Percentiles rank a stretch among this genome's conserved stretches.
These are phyloP conservation scores for Naso thynnoides DNA, from an alignment of 2,797 vertebrate species.

Conservation along the genomic window DNA sequence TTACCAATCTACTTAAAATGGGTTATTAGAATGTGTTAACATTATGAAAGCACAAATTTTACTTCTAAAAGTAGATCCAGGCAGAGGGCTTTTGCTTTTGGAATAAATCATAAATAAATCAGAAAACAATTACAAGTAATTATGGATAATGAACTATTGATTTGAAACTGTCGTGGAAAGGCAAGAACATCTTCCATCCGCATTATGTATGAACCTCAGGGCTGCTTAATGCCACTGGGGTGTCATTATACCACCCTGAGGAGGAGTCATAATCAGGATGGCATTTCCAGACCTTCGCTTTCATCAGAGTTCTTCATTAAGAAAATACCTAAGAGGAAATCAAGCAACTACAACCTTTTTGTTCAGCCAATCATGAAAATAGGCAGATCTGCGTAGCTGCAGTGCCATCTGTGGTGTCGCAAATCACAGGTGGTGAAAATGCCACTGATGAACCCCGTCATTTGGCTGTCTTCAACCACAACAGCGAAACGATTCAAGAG, in stretches of 20 bases:
- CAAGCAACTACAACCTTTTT: conserved; percentile 15
- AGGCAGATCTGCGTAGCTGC: conserved; percentile 15
- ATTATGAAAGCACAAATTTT: background rate
- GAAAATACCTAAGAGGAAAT: conserved; percentile 27
- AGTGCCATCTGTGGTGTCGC: background rate
- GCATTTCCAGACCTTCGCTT: conserved; percentile 41
- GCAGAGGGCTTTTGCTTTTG: background rate
- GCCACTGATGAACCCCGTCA: background rate
- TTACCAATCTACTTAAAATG: background rate
- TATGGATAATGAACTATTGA: no score
- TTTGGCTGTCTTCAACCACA: conserved; percentile 13
- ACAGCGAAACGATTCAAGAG: conserved; percentile 13
- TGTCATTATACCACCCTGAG: conserved; percentile 1
- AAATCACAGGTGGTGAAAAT: conserved; percentile 56
- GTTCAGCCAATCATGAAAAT: conserved; percentile 48
- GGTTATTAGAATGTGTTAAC: background rate
- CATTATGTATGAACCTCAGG: background rate
- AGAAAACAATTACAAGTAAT: no score
- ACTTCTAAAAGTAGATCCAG: background rate
- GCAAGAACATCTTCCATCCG: background rate
- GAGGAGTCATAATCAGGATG: conserved; percentile 21
- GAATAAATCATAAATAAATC: background rate
- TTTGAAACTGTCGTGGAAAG: background rate
- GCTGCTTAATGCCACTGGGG: background rate
- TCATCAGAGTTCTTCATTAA: conserved; percentile 36